Evolutionary conservation across 2,888 invertebrate genomes (phyloP).

Genomic region (Biston stratarius): DNA sequence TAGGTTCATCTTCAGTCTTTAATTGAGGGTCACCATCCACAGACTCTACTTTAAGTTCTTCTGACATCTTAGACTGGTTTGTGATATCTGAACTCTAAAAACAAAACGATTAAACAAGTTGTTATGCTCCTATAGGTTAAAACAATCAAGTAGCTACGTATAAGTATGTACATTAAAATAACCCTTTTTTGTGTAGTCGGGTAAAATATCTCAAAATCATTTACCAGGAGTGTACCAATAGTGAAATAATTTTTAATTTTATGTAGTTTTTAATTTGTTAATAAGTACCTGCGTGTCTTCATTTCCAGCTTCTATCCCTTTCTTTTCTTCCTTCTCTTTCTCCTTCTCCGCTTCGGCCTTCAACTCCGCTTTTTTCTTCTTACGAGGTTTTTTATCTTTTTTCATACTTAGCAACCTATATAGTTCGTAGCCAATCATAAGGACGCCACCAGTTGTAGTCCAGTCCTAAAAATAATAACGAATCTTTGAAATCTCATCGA

Average conservation of each 20-base stretch:
- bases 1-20: conserved; percentile 86
- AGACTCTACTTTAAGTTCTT: conserved; percentile 66
- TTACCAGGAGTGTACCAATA: too few species aligned
- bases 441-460: conserved; percentile 95
- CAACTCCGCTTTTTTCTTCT: conserved; percentile 79
- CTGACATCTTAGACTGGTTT: conserved; percentile 63
- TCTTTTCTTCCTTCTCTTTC: conserved; percentile 66
- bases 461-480: conserved; percentile 87
- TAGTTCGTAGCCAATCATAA: conserved; percentile 98
- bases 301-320: conserved; percentile 64
- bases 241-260: too few species aligned
- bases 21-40: conserved; percentile 68
- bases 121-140: conserved; percentile 1
- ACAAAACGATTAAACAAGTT: background rate
- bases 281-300: conserved; percentile 74
- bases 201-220: too few species aligned
- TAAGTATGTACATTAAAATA: too few species aligned
- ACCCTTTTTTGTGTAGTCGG: too few species aligned
- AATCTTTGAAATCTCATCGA: too few species aligned
- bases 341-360: conserved; percentile 71
- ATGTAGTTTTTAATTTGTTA: too few species aligned
- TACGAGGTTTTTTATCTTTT: conserved; percentile 87
- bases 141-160: background rate
- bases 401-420: conserved; percentile 95
- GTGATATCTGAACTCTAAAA: conserved; percentile 66